Evolutionary conservation across 2,888 invertebrate species (phyloP), one percentile per base, ranked within the genome.

Genomic region (Volucella bombylans): DNA sequence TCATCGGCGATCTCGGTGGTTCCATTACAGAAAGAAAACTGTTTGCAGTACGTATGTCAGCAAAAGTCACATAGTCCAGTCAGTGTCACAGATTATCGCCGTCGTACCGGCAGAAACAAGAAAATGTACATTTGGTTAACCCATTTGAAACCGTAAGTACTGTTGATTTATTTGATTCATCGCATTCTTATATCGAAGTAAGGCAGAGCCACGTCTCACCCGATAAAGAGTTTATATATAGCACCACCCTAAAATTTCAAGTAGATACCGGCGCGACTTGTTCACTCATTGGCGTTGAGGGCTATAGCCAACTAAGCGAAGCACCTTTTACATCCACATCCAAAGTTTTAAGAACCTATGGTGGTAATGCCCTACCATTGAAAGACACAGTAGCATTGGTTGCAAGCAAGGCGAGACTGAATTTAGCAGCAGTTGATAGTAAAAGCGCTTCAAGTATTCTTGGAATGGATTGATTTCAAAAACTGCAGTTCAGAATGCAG

Each of bases 401-500:
- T 31, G 31, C 31, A 31, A 31, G 31, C 6, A 31, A 31, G 31
- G 31, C 31, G 6, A 31, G 31, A 4, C 31, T 31, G 31, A 31
- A 15, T 12, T 38, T 61, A 43, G 47, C 61, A n/a, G 61, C 67
- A 2, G 72, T 38, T 3, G 45, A 73, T 8, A 61, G 45, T 38
- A 31, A 67, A 65, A 49, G 15, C n/a, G 67, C 79, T 52, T 67
- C 59, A 6, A 65, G 61, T 54, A 80, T 80, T 15, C 68, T 73
- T 23, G 80, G 68, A 2, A 54, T 80, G 45, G 73, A 73, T 50
- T 80, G 73, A 73, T 68, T 80, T 38, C 52, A 43, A 14, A 67
- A 45, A 41, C 31, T 80, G 38, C 55, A 73, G n/a, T 64, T 45
- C 45, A 38, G 31, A 31, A 31, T 6, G 6, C 6, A 31, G 31